Percentiles rank a stretch among this genome's conserved stretches.
Conservation (phyloP, 2,113 vertebrate genomes). For the Eira barbara region DNA sequence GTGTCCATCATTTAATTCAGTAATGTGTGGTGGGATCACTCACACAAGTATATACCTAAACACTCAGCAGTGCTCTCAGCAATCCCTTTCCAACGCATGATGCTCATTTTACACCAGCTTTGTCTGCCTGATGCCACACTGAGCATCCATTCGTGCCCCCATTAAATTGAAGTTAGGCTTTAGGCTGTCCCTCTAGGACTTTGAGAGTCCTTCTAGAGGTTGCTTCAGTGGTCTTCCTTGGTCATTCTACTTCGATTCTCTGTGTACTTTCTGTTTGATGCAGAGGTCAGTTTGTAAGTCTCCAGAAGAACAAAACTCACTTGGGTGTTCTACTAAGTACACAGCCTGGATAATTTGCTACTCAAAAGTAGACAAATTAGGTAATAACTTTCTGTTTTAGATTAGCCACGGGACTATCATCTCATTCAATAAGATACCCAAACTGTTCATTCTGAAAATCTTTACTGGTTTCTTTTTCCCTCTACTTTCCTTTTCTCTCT, state of each 20-base stretch:
- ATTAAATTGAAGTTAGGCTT: neutral
- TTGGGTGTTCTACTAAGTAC: neutral
- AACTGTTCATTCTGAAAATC: neutral
- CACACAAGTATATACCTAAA: fast-evolving
- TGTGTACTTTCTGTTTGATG: neutral
- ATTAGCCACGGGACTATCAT: neutral
- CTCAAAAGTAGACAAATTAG: neutral
- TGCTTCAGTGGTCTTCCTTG: neutral
- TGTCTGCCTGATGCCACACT: neutral
- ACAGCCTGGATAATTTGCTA: neutral
- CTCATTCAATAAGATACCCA: neutral
- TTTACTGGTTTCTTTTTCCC: neutral
- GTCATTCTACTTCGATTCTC: neutral
- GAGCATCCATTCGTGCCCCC: neutral
- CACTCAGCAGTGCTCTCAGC: neutral
- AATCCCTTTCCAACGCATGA: fast-evolving
- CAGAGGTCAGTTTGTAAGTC: neutral
- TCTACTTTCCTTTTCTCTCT: neutral
- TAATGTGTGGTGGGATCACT: neutral
- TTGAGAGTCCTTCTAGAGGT: neutral
- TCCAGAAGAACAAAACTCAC: neutral
- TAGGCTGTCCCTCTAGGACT: neutral
- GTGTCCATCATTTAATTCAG: neutral
- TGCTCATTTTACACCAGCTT: fast-evolving
- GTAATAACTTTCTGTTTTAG: neutral